Evolutionary conservation across 1,140 invertebrate species (phyloP).

Genomic region (Eurosta solidaginis): DNA sequence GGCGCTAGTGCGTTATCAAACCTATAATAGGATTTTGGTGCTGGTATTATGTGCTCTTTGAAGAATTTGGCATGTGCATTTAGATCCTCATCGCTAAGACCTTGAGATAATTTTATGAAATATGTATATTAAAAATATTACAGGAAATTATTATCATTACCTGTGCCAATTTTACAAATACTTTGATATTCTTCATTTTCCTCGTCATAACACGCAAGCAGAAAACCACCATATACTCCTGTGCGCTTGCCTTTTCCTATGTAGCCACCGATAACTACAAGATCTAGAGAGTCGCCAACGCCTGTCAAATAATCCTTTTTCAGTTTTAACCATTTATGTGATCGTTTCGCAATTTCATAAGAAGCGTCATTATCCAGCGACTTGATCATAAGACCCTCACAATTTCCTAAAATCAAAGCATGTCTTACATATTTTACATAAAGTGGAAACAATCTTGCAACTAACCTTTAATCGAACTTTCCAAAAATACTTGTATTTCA

Average conservation of each 20-base stretch:
- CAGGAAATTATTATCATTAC: no score
- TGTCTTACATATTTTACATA: not conserved
- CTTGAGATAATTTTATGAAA: conserved; percentile 38
- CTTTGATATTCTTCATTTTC: conserved; percentile 91
- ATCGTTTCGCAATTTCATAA: conserved; percentile 98
- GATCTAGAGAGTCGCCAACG: conserved; percentile 90
- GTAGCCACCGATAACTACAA: conserved; percentile 96
- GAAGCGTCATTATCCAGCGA: conserved; percentile 89
- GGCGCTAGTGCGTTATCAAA: conserved; percentile 78
- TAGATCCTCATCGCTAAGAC: conserved; percentile 90
- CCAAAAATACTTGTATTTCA: conserved; percentile 92
- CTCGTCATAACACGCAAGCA: conserved; percentile 95
- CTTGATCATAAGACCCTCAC: conserved; percentile 99
- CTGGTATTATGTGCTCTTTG: conserved; percentile 74
- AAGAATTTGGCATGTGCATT: conserved; percentile 78
- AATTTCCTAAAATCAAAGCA: conserved; percentile 68
- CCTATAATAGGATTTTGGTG: conserved; percentile 84
- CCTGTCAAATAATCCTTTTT: conserved; percentile 98
- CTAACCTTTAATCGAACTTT: conserved; percentile 88
- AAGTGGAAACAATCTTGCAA: not conserved
- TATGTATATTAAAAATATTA: no score
- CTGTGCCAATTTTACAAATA: conserved; percentile 90
- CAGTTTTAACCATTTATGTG: conserved; percentile 95
- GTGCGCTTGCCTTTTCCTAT: conserved; percentile 92
- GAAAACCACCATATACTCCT: conserved; percentile 93